Conservation (phyloP, 2,797 vertebrate species). For the Morus bassanus region DNA sequence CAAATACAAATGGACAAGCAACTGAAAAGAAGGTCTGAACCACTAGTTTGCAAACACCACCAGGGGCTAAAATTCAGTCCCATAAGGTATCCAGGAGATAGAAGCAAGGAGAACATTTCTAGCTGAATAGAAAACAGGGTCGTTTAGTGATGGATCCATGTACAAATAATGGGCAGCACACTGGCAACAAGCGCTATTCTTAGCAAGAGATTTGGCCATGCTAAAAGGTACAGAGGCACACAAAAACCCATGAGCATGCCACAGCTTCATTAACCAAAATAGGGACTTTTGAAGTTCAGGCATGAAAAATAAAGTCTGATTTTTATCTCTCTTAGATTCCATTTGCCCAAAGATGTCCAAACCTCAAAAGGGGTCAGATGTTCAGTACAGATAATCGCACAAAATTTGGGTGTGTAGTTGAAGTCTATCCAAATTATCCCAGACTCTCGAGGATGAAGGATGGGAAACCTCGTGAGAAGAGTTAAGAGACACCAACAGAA, state of each 20-base stretch:
- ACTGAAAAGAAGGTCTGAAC: neutral
- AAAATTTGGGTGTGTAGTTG: conserved; percentile 50
- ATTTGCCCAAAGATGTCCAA: conserved; percentile 62
- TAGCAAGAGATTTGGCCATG: neutral
- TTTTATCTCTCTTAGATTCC: conserved; percentile 53
- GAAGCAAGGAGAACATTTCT: neutral
- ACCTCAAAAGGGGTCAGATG: conserved; percentile 65
- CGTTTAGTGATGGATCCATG: neutral
- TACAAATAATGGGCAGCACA: neutral
- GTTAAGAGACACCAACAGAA: conserved; percentile 51
- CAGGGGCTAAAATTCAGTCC: neutral
- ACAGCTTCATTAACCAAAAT: conserved; percentile 54
- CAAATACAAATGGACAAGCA: neutral
- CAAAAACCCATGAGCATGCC: neutral
- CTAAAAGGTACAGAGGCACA: neutral
- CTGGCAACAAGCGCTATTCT: neutral
- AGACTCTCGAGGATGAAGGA: conserved; percentile 34
- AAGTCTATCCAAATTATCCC: conserved; percentile 58
- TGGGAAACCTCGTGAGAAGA: conserved; percentile 39
- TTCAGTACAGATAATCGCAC: conserved; percentile 60
- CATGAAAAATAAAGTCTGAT: conserved; percentile 56
- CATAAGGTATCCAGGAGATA: neutral
- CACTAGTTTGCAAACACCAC: neutral
- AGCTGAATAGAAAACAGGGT: neutral
- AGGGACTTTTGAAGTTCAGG: conserved; percentile 57